phyloP scores from a whole-genome alignment of 2,888 invertebrate genomes.

The Pterostichus madidus region DNA sequence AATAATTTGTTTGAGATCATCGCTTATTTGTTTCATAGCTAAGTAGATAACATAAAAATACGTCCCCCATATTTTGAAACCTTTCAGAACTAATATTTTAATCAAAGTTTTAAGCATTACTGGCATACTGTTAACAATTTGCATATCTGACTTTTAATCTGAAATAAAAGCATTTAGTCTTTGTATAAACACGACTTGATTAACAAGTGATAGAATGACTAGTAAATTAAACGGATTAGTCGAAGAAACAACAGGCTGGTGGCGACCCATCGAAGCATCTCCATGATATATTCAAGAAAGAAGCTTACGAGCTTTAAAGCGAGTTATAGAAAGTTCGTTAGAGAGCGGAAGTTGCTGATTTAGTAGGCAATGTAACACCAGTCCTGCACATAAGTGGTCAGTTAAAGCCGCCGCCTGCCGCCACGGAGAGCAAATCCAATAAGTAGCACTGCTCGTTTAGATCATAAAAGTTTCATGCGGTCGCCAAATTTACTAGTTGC shows the following conservation, averaged over 20 bases:
- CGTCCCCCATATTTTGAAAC: no score
- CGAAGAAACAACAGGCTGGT: conserved; percentile 32
- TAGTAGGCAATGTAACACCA: conserved; percentile 40
- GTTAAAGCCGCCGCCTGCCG: conserved; percentile 10
- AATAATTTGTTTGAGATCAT: no score
- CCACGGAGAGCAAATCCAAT: conserved; percentile 59
- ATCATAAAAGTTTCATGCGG: conserved; percentile 70
- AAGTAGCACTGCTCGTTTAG: conserved; percentile 63
- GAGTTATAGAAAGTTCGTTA: conserved; percentile 58
- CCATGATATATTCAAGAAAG: conserved; percentile 61
- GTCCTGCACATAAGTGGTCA: conserved; percentile 46
- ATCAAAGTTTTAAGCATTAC: no score
- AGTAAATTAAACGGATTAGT: conserved; percentile 28
- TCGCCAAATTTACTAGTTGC: conserved; percentile 68
- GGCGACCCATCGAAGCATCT: not conserved
- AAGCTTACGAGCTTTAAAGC: conserved; percentile 63
- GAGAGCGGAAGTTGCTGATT: conserved; percentile 43
- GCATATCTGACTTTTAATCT: no score
- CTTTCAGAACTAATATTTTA: no score
- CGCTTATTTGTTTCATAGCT: no score
- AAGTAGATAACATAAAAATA: no score
- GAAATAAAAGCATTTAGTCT: no score
- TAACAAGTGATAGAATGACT: conserved; percentile 18
- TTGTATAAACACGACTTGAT: conserved; percentile 21
- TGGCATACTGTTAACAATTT: no score